A percentile compares a stretch with the other conserved stretches of the same genome.
phyloP scores from a whole-genome alignment of 2,797 vertebrate species.

The Darevskia mixta region DNA sequence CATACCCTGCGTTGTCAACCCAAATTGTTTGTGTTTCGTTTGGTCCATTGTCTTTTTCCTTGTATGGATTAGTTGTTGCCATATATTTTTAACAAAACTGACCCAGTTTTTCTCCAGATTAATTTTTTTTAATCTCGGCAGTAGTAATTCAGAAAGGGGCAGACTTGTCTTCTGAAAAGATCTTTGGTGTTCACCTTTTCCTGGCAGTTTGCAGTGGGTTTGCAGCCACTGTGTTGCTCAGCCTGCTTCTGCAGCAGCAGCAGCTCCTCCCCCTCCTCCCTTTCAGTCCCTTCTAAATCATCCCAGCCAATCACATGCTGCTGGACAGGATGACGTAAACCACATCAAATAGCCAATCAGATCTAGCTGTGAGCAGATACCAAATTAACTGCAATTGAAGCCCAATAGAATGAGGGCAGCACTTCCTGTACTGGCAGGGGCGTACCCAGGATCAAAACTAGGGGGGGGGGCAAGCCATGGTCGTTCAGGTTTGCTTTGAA shows the following conservation, averaged over 20 bases:
- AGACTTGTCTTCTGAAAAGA: no score
- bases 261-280: no score
- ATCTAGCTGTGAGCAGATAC: background rate
- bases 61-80: no score
- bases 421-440: background rate
- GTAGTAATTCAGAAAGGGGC: background rate
- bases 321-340: background rate
- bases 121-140: no score
- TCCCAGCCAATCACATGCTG: background rate
- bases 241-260: background rate
- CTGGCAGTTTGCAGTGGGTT: background rate
- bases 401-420: background rate
- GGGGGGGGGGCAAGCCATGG: no score
- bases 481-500: no score
- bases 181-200: background rate
- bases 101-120: no score
- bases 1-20: background rate
- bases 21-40: background rate
- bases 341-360: background rate
- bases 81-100: no score
- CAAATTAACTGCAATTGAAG: no score
- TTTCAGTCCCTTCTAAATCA: no score
- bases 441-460: no score
- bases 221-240: background rate
- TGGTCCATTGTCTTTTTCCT: background rate